Evolutionary conservation across 2,797 vertebrate species (phyloP), one percentile per base, ranked within the genome.

Genomic region (Mastacembelus armatus): DNA sequence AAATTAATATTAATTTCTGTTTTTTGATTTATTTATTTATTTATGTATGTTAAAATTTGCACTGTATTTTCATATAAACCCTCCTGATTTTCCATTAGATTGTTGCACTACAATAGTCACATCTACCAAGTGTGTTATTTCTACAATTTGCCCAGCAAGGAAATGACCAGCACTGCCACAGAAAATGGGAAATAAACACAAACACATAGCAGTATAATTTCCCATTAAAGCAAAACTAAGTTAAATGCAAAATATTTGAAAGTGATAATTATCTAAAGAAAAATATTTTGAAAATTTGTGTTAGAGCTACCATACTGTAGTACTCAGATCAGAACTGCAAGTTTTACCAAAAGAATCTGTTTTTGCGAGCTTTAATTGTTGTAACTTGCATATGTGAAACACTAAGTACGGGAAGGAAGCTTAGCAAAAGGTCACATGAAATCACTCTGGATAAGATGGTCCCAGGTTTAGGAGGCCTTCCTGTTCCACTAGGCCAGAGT

Each of bases 131-230:
- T n/a, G n/a, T n/a, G n/a, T n/a, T n/a, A n/a, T n/a, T n/a, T n/a
- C 38, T n/a, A 50, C 7, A 0, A 10, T 49, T 26, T 21, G 7
- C 10, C 19, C 63, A 36, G 68, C 50, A 39, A 63, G 54, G 39
- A 66, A 75, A 75, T 77, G 74, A 66, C 57, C 52, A 74, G 18
- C 42, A 30, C 33, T 30, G 35, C 56, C 27, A 60, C 62, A 66
- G 66, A 67, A 75, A 54, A 68, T 7, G 6, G 33, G 42, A 68
- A 71, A 56, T 68, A 19, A 77, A 72, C 49, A 66, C 55, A 27
- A 58, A 72, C 15, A 4, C 49, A 50, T 48, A 60, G 56, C 48
- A 48, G 30, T 29, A 64, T 63, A 38, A 71, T 78, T 79, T 68
- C 15, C 16, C 10, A 66, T 30, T 12, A 24, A 62, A 78, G 67